These are phyloP conservation scores for Phaethon lepturus DNA, from an alignment of 2,113 vertebrate genomes.

Conservation along the genomic window DNA sequence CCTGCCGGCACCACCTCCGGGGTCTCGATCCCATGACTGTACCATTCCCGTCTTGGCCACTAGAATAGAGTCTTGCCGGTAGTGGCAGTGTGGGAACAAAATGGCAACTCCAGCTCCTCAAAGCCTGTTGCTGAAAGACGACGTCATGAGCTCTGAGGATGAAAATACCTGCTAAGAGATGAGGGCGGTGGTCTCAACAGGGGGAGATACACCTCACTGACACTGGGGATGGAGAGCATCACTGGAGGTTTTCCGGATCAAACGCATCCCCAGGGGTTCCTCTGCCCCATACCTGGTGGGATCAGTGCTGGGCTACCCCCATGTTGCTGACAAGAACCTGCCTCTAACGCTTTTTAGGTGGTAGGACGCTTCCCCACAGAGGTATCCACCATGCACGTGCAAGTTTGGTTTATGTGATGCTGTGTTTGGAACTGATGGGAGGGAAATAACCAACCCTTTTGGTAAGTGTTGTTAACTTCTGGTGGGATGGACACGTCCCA, in stretches of 20 bases:
- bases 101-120: not conserved
- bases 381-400: not conserved
- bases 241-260: not conserved
- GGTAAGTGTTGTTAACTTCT: not conserved
- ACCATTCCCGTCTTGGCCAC: not conserved
- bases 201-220: not conserved
- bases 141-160: not conserved
- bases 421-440: not conserved
- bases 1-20: fast-evolving
- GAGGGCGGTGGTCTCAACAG: not conserved
- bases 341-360: not conserved
- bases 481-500: no score
- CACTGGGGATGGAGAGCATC: not conserved
- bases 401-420: not conserved
- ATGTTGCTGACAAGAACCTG: not conserved
- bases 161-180: not conserved
- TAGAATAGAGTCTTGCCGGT: not conserved
- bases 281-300: not conserved
- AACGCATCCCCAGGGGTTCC: not conserved
- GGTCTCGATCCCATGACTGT: fast-evolving
- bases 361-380: not conserved
- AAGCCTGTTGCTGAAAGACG: not conserved
- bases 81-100: not conserved
- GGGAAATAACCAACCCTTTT: not conserved
- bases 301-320: not conserved